phyloP scores from a whole-genome alignment of 1,140 invertebrate species.

The Zaprionus nigranus region DNA sequence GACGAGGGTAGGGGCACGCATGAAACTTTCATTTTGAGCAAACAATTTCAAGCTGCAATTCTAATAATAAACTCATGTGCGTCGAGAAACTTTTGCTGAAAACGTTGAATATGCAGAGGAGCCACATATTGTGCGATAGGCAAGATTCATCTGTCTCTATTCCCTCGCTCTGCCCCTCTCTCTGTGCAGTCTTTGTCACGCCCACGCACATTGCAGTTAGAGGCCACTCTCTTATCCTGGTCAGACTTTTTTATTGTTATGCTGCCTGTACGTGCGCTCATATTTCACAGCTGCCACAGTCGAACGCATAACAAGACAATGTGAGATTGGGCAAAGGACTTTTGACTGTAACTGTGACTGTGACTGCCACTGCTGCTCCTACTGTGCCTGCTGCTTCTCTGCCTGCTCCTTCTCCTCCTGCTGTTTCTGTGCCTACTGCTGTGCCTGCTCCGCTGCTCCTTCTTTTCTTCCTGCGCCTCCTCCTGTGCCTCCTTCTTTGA shows the following conservation, averaged over 20 bases:
- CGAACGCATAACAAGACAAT: conserved; percentile 43
- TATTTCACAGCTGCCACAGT: conserved; percentile 67
- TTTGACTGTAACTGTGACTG: too few relatives aligned
- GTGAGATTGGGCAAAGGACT: background rate
- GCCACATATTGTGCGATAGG: background rate
- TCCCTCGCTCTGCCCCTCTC: background rate
- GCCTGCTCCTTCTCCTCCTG: background rate
- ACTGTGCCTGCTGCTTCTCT: too few relatives aligned
- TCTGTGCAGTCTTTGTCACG: conserved; percentile 14
- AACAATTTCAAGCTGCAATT: conserved; percentile 48
- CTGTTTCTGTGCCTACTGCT: too few relatives aligned
- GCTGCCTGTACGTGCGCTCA: conserved; percentile 58
- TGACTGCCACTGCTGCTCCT: background rate
- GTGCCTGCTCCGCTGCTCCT: too few relatives aligned
- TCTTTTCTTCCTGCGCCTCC: too few relatives aligned
- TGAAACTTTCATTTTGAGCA: conserved; percentile 47
- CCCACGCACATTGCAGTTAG: conserved; percentile 22
- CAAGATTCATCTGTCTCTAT: background rate
- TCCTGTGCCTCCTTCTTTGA: too few relatives aligned
- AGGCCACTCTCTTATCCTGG: conserved; percentile 21
- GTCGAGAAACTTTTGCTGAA: conserved; percentile 26
- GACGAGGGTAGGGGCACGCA: background rate
- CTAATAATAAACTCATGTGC: conserved; percentile 62
- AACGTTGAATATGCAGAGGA: conserved; percentile 24
- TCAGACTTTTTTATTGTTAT: conserved; percentile 57